Conservation (phyloP, 2,888 invertebrate genomes). For the Bugulina stolonifera region DNA sequence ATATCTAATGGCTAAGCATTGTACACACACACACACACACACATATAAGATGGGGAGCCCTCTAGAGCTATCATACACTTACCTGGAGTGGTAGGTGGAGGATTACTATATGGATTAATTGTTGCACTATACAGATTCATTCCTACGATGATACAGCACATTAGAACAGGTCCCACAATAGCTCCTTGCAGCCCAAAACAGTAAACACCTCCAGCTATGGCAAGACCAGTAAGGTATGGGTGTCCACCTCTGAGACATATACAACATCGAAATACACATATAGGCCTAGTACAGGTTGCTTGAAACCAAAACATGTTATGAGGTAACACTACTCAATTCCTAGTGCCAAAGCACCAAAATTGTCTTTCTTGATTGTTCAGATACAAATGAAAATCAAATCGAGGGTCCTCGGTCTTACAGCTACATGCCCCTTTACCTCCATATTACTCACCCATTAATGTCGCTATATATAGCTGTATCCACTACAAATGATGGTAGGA, state of each 20-base stretch:
- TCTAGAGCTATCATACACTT: no score
- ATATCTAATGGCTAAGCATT: no score
- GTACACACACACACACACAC: no score
- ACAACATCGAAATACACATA: not conserved
- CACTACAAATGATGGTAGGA: constrained; percentile 83
- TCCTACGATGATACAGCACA: constrained; percentile 89
- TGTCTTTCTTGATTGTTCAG: no score
- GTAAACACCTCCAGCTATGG: constrained; percentile 95
- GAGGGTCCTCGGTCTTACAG: no score
- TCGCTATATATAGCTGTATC: constrained; percentile 94
- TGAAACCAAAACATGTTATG: not conserved
- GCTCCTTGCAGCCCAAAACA: constrained; percentile 95
- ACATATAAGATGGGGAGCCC: no score
- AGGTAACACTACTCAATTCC: no score
- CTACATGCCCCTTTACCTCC: no score
- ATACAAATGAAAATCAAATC: no score
- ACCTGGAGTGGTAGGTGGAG: not conserved
- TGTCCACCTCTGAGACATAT: constrained; percentile 70
- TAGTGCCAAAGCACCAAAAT: no score
- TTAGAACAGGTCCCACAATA: constrained; percentile 86
- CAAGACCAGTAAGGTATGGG: constrained; percentile 91
- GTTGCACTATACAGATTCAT: constrained; percentile 48
- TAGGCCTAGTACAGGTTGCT: not conserved
- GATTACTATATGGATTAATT: constrained; percentile 31
- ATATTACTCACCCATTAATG: constrained; percentile 76